Percentiles rank a stretch among this genome's conserved stretches.
Evolutionary conservation across 2,888 invertebrate genomes (phyloP).

Genomic region (Melikaiella ostensackeni): DNA sequence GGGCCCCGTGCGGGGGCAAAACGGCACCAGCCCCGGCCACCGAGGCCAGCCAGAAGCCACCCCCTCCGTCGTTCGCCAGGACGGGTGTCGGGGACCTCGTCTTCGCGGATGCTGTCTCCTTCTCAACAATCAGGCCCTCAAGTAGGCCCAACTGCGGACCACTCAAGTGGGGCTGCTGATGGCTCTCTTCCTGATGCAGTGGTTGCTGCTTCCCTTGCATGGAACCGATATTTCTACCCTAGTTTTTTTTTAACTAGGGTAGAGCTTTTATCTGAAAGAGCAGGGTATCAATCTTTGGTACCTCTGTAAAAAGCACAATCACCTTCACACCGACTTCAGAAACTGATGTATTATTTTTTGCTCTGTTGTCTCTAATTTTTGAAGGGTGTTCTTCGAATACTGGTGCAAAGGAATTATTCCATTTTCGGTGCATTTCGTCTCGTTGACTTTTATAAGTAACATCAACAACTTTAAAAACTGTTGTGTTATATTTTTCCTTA

Average conservation of each 20-base stretch:
- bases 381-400: too few species aligned
- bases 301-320: constrained; percentile 8
- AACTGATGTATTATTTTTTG: too few species aligned
- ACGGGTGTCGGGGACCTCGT: constrained; percentile 85
- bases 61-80: constrained; percentile 78
- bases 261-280: not conserved
- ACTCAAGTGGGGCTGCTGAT: constrained; percentile 53
- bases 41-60: constrained; percentile 86
- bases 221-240: constrained; percentile 47
- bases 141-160: constrained; percentile 40
- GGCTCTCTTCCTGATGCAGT: constrained; percentile 57
- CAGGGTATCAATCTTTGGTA: not conserved
- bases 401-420: too few species aligned
- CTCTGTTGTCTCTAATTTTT: too few species aligned
- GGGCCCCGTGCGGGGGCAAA: constrained; percentile 78
- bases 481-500: too few species aligned
- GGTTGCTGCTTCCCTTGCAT: constrained; percentile 68
- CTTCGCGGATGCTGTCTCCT: constrained; percentile 84
- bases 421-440: too few species aligned
- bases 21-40: constrained; percentile 79
- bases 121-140: constrained; percentile 78
- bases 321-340: constrained; percentile 1
- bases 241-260: not conserved
- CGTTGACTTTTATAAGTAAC: too few species aligned
- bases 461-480: too few species aligned